These are phyloP conservation scores for Sipha flava DNA, from an alignment of 1,140 invertebrate species.

Conservation along the genomic window DNA sequence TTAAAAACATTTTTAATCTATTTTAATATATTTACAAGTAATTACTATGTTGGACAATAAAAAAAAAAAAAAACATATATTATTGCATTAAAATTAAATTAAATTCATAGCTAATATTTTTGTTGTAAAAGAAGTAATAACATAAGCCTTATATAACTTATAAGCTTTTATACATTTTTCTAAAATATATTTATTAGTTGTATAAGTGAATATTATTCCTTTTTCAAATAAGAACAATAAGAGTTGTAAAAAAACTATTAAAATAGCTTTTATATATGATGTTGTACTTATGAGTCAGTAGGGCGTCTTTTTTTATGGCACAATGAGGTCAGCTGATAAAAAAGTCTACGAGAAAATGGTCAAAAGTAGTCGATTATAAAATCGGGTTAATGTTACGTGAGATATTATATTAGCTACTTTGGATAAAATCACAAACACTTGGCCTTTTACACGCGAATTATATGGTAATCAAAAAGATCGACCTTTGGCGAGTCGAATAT, in stretches of 20 bases:
- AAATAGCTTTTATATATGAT: background rate
- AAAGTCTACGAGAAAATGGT: background rate
- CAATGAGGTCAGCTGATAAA: conserved; percentile 4
- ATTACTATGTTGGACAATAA: no score
- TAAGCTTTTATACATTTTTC: no score
- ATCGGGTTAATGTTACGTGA: conserved; percentile 14
- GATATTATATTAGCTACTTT: background rate
- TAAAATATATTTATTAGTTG: no score
- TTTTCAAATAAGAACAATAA: no score
- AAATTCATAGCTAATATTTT: no score
- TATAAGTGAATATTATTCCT: no score
- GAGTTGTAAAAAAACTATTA: background rate
- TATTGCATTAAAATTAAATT: no score
- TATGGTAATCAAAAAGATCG: conserved; percentile 10
- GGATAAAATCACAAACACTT: background rate
- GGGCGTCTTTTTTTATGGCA: background rate
- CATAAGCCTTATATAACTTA: no score
- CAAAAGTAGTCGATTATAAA: conserved; percentile 7
- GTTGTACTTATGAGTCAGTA: background rate
- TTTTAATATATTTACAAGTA: no score
- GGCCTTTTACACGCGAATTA: background rate
- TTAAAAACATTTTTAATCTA: no score
- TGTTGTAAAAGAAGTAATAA: no score
- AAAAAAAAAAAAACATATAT: no score
- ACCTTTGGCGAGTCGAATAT: background rate